phyloP scores from a whole-genome alignment of 2,888 invertebrate species.

The Philopedon plagiatum region DNA sequence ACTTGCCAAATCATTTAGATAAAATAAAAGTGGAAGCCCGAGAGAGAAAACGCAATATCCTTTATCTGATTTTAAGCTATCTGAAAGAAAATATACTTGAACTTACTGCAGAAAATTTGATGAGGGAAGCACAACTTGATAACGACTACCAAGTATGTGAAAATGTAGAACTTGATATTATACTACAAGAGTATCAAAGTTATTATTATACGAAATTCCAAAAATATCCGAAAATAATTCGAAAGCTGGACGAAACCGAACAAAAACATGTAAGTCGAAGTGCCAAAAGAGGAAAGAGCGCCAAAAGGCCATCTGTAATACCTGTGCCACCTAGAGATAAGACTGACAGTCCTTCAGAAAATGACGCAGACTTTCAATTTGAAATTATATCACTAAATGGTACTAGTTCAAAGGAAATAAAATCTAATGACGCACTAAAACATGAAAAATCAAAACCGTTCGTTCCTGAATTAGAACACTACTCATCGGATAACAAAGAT shows the following conservation, averaged over 20 bases:
- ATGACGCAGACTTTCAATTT: slow-evolving; percentile 56
- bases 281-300: slow-evolving; percentile 21
- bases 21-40: slow-evolving; percentile 62
- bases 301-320: slow-evolving; percentile 3
- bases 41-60: slow-evolving; percentile 70
- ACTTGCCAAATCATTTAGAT: slow-evolving; percentile 53
- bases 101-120: slow-evolving; percentile 77
- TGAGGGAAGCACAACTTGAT: slow-evolving; percentile 81
- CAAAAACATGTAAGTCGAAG: slow-evolving; percentile 8
- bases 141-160: slow-evolving; percentile 86
- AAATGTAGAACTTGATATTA: slow-evolving; percentile 90
- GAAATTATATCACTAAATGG: slow-evolving; percentile 56
- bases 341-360: slow-evolving; percentile 51
- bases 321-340: slow-evolving; percentile 23
- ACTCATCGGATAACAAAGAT: slow-evolving; percentile 75
- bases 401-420: background rate
- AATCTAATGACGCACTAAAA: slow-evolving; percentile 16
- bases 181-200: slow-evolving; percentile 90
- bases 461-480: slow-evolving; percentile 60
- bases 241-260: slow-evolving; percentile 65
- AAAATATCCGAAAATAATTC: slow-evolving; percentile 87
- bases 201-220: slow-evolving; percentile 90
- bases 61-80: slow-evolving; percentile 79
- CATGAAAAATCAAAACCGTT: slow-evolving; percentile 9
- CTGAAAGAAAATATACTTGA: slow-evolving; percentile 77